phyloP scores from a whole-genome alignment of 2,888 invertebrate genomes.

The Litoditis marina region DNA sequence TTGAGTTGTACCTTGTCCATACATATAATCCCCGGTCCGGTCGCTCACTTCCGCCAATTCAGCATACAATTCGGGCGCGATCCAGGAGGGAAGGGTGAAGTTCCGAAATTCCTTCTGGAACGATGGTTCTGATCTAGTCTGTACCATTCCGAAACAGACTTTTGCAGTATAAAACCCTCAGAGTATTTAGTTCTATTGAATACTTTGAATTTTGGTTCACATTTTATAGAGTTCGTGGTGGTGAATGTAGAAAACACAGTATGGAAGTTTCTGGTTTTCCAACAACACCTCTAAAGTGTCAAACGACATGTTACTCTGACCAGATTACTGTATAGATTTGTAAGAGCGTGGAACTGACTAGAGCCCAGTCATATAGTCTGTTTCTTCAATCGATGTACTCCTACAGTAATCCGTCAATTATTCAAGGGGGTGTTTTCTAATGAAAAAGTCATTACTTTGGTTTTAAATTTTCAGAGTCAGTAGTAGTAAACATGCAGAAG shows the following conservation, averaged over 20 bases:
- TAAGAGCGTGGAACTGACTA: neutral
- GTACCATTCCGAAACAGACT: neutral
- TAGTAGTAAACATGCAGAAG: too few relatives aligned
- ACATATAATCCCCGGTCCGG: conserved; percentile 7
- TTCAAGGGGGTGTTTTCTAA: too few relatives aligned
- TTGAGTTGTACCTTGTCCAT: conserved; percentile 1
- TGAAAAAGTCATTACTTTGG: too few relatives aligned
- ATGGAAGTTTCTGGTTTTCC: too few relatives aligned
- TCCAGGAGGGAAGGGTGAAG: conserved; percentile 13
- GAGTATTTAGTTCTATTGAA: too few relatives aligned
- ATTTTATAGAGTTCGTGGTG: too few relatives aligned
- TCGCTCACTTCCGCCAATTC: conserved; percentile 4
- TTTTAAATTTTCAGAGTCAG: too few relatives aligned
- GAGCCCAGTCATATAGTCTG: too few relatives aligned
- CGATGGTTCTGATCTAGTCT: neutral
- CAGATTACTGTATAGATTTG: neutral
- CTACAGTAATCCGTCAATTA: too few relatives aligned
- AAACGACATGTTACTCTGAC: neutral
- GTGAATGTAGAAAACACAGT: too few relatives aligned
- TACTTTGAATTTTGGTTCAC: too few relatives aligned
- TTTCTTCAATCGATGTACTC: neutral
- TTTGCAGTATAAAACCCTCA: too few relatives aligned
- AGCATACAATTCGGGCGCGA: conserved; percentile 6
- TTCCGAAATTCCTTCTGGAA: conserved; percentile 14
- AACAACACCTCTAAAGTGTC: neutral